Conservation (phyloP, 2,113 vertebrate genomes). For the Nasalis larvatus region DNA sequence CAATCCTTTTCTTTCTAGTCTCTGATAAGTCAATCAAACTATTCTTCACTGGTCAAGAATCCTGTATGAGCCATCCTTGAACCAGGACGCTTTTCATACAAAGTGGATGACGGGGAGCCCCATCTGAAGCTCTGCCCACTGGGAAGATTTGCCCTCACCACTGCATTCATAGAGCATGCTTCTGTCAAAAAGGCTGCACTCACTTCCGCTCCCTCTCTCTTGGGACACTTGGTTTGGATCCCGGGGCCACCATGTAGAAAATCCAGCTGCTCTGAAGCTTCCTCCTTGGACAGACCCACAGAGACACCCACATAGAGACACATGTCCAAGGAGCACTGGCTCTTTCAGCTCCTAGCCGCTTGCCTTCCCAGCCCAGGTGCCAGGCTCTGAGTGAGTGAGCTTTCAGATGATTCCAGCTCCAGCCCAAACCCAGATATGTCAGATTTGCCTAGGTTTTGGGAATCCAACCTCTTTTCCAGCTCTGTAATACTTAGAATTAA, state of each 20-base stretch:
- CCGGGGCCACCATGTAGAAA: not conserved
- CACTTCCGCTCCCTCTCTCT: not conserved
- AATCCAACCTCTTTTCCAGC: not conserved
- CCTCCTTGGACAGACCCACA: not conserved
- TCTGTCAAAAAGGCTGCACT: fast-evolving
- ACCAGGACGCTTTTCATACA: fast-evolving
- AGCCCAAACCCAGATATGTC: fast-evolving
- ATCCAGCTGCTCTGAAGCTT: not conserved
- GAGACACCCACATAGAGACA: not conserved
- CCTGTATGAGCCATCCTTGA: fast-evolving
- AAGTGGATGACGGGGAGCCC: too few species aligned
- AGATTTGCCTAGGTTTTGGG: not conserved
- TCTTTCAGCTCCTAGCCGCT: fast-evolving
- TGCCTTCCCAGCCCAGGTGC: not conserved
- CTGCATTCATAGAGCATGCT: not conserved
- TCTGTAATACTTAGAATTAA: not conserved
- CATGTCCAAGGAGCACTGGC: too few species aligned
- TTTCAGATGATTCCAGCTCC: not conserved
- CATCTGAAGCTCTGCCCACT: not conserved
- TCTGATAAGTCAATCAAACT: not conserved
- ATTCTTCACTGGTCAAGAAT: not conserved
- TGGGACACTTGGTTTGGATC: not conserved
- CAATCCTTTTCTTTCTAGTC: too few species aligned
- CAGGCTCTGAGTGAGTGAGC: fast-evolving
- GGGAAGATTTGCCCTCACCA: not conserved